A percentile compares a stretch with the other conserved stretches of the same genome.
These are phyloP conservation scores for Amphiprion percula DNA, from an alignment of 2,113 vertebrate genomes.

Conservation along the genomic window DNA sequence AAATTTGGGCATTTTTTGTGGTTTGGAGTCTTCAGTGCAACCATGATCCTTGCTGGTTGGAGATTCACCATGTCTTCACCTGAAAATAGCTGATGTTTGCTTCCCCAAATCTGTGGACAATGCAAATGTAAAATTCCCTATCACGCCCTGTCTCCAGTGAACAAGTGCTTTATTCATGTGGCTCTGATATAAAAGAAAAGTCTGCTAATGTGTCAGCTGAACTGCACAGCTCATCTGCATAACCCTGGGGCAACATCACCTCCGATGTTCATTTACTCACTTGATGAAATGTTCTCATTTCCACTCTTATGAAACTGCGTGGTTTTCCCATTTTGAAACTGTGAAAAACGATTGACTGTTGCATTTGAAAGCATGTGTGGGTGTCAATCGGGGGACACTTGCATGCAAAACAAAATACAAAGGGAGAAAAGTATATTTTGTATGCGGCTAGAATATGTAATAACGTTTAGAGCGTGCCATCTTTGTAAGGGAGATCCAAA, in stretches of 20 bases:
- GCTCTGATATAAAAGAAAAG: conserved; percentile 25
- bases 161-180: conserved; percentile 12
- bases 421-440: conserved; percentile 37
- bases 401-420: conserved; percentile 50
- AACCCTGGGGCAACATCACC: conserved; percentile 61
- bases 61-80: conserved; percentile 21
- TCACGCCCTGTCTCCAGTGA: conserved; percentile 8
- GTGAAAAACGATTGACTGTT: conserved; percentile 54
- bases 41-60: not conserved
- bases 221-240: conserved; percentile 57
- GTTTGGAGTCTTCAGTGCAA: not conserved
- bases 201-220: conserved; percentile 42
- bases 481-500: conserved; percentile 56
- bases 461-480: conserved; percentile 18
- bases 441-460: conserved; percentile 62
- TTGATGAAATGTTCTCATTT: conserved; percentile 67
- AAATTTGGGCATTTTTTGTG: not conserved
- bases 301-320: conserved; percentile 47
- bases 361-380: conserved; percentile 54
- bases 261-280: conserved; percentile 52
- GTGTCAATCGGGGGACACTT: conserved; percentile 54
- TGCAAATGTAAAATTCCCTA: conserved; percentile 28
- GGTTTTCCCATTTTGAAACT: conserved; percentile 39
- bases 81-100: conserved; percentile 7
- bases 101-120: conserved; percentile 5